Evolutionary conservation across 2,797 vertebrate species (phyloP).

Genomic region (Acipenser ruthenus): DNA sequence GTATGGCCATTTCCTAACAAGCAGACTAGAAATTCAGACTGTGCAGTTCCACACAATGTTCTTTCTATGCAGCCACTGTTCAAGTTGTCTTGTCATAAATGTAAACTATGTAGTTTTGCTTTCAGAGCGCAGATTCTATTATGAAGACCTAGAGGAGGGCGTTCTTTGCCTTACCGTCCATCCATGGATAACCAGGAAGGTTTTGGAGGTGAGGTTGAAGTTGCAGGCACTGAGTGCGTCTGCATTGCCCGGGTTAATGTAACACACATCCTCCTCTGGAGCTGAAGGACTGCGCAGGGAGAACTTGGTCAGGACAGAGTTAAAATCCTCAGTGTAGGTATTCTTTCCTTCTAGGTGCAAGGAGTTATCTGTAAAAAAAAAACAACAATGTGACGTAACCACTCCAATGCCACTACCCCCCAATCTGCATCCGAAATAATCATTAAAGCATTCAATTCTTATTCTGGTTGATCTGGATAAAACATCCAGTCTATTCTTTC

Average conservation of each 20-base stretch:
- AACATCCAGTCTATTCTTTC: no score
- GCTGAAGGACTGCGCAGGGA: constrained; percentile 55
- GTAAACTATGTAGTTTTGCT: no score
- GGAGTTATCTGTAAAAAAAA: constrained; percentile 43
- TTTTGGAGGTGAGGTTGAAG: constrained; percentile 61
- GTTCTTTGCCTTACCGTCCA: constrained; percentile 57
- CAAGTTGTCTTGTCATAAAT: neutral
- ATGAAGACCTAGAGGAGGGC: no score
- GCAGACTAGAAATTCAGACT: no score
- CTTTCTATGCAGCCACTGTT: no score
- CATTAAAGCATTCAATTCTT: no score
- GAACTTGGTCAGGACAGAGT: constrained; percentile 43
- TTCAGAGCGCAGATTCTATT: no score
- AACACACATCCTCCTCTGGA: constrained; percentile 61
- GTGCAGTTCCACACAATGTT: no score
- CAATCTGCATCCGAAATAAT: no score
- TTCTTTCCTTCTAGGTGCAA: constrained; percentile 46
- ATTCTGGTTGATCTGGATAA: no score
- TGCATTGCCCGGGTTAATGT: constrained; percentile 44
- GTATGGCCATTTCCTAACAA: no score
- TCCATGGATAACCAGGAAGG: constrained; percentile 69
- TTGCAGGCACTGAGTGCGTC: constrained; percentile 49
- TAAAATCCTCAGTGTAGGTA: constrained; percentile 28
- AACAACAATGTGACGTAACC: neutral
- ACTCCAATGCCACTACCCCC: no score